Evolutionary conservation across 2,888 invertebrate genomes (phyloP).

Genomic region (Siphonodentalium dalli): DNA sequence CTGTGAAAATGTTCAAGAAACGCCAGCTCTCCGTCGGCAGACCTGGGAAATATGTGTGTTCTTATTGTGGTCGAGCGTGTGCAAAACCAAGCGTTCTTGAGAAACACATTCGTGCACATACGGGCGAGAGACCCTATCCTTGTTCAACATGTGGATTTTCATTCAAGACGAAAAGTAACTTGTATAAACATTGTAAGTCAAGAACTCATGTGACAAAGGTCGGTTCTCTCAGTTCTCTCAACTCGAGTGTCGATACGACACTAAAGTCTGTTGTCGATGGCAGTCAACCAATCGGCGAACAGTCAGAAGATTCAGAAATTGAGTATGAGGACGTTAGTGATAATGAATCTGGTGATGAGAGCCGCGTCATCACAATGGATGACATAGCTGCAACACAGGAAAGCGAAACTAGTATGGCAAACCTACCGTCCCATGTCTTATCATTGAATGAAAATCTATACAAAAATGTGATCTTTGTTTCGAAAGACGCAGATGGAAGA

Average conservation of each 20-base stretch:
- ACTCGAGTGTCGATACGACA: too few relatives aligned
- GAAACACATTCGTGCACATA: conserved; percentile 92
- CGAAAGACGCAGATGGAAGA: too few relatives aligned
- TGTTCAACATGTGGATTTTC: conserved; percentile 88
- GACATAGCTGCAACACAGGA: too few relatives aligned
- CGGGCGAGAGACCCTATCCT: conserved; percentile 90
- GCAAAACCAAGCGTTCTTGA: conserved; percentile 92
- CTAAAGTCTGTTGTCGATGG: too few relatives aligned
- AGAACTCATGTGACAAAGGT: conserved; percentile 50
- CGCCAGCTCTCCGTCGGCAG: conserved; percentile 30
- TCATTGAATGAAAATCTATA: too few relatives aligned
- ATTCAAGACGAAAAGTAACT: conserved; percentile 92
- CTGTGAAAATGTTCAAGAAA: conserved; percentile 19
- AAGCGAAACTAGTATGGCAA: too few relatives aligned
- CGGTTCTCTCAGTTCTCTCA: too few relatives aligned
- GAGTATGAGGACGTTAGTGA: conserved; percentile 6
- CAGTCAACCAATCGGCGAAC: too few relatives aligned
- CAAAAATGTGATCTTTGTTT: too few relatives aligned
- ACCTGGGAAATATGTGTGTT: conserved; percentile 80
- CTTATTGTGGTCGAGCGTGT: conserved; percentile 86
- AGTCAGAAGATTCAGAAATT: conserved; percentile 7
- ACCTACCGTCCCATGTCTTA: too few relatives aligned
- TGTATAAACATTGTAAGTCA: conserved; percentile 84
- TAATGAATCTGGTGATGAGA: conserved; percentile 15
- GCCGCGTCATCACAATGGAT: too few relatives aligned